Evolutionary conservation across 2,797 vertebrate species (phyloP).

Genomic region (Peromyscus attwateri): DNA sequence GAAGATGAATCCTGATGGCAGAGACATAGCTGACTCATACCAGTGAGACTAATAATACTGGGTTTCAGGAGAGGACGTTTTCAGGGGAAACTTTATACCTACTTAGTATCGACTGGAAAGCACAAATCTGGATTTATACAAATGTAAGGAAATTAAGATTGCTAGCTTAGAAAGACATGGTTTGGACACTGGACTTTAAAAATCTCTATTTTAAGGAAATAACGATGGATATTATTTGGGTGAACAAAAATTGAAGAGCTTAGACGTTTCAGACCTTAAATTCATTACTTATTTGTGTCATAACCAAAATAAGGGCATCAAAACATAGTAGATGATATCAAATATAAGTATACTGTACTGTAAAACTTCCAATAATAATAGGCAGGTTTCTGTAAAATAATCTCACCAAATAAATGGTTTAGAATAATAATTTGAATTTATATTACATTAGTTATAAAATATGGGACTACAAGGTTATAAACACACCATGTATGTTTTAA

Average conservation of each 20-base stretch:
- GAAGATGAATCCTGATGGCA: slow-evolving; percentile 50
- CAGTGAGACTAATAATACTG: slow-evolving; percentile 9
- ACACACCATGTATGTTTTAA: neutral
- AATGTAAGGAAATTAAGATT: neutral
- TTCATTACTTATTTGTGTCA: neutral
- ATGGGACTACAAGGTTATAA: neutral
- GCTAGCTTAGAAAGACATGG: neutral
- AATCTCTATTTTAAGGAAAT: neutral
- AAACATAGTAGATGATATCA: neutral
- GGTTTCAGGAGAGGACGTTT: slow-evolving; percentile 4
- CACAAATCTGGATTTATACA: slow-evolving; percentile 20
- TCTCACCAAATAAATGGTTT: neutral
- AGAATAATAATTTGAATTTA: neutral
- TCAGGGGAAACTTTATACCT: slow-evolving; percentile 32
- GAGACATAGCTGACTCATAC: slow-evolving; percentile 36
- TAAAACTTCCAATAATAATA: neutral
- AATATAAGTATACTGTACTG: neutral
- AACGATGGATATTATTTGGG: neutral
- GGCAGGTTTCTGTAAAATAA: neutral
- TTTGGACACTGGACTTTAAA: neutral
- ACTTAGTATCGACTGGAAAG: neutral
- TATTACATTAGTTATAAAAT: neutral
- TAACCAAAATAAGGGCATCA: neutral
- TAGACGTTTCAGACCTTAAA: neutral
- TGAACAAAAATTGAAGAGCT: neutral